Base-by-base conservation (phyloP, 2,888 invertebrate genomes). In the Leucoptera coffeella region DNA sequence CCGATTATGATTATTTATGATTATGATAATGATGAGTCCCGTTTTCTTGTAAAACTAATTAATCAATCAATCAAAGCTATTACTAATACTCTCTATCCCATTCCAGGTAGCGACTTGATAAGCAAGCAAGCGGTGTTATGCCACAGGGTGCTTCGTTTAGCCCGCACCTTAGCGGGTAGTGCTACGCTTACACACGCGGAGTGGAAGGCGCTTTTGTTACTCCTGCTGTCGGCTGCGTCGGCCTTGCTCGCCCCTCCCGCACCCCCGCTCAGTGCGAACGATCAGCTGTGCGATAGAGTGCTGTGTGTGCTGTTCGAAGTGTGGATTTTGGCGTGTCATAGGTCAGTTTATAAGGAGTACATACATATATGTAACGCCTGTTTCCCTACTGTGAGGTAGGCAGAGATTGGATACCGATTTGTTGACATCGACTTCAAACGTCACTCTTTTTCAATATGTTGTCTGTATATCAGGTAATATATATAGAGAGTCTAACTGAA, bases 71-170 rank as follows among this genome's bases (percentile, higher is more conserved):
- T n/a, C n/a, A n/a, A n/a, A n/a, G n/a, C 4, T 20, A 22, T 4
- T 27, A 27, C 15, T 27, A 36, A 42, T 8, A 13, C 22, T 14
- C 4, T 22, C 22, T 5, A 23, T n/a, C 15, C 26, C n/a, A n/a
- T n/a, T 23, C 6, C 43, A 92, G 91, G 86, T 40, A 77, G 85
- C 22, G 95, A 95, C 53, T 81, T 88, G 4, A 91, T 91, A 38
- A 89, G 91, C 53, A 79, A 92, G 33, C 95, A 96, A 65, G 94
- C 94, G 0, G 86, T 96, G 3, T 73, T 93, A 1, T 94, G 93
- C 54, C 93, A 94, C 57, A 78, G 93, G 33, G 92, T 94, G 9
- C 62, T 94, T 21, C 75, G 93, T 15, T 84, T 90, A 3, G 69
- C 92, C 1, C 90, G 92, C 43, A 80, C 85, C 41, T 79, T 71